Evolutionary conservation across 2,888 invertebrate species (phyloP).

Genomic region (Latrodectus hesperus): DNA sequence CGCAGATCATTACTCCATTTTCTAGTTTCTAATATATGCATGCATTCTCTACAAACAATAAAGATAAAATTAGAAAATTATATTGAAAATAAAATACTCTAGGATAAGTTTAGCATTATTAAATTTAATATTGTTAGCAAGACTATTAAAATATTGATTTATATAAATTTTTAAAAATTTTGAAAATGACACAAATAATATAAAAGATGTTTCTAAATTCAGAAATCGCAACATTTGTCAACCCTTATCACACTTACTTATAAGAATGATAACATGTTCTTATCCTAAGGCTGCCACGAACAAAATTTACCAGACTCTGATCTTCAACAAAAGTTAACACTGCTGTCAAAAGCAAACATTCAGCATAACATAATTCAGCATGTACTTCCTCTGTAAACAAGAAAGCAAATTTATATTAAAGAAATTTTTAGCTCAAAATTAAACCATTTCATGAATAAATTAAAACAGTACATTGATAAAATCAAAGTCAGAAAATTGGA

Average conservation of each 20-base stretch:
- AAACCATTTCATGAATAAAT: too few species aligned
- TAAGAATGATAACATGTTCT: conserved; percentile 91
- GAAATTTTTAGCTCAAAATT: neutral
- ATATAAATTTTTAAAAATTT: neutral
- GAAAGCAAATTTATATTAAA: conserved; percentile 21
- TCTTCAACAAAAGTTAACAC: conserved; percentile 95
- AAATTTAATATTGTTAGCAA: neutral
- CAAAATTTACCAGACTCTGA: conserved; percentile 92
- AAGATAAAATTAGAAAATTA: neutral
- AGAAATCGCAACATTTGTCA: too few species aligned
- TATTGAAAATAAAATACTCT: neutral
- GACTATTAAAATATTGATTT: neutral
- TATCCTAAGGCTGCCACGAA: conserved; percentile 94
- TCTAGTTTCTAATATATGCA: conserved; percentile 85
- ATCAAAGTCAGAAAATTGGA: too few species aligned
- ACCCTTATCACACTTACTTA: conserved; percentile 80
- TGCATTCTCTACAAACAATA: conserved; percentile 84
- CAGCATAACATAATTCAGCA: conserved; percentile 96
- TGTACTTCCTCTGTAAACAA: conserved; percentile 83
- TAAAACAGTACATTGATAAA: too few species aligned
- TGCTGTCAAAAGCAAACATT: conserved; percentile 89
- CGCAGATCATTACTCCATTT: conserved; percentile 80
- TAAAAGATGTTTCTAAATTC: too few species aligned
- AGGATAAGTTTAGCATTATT: neutral
- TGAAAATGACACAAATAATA: too few species aligned